phyloP scores from a whole-genome alignment of 2,797 vertebrate genomes.

The Leptoclinus maculatus region DNA sequence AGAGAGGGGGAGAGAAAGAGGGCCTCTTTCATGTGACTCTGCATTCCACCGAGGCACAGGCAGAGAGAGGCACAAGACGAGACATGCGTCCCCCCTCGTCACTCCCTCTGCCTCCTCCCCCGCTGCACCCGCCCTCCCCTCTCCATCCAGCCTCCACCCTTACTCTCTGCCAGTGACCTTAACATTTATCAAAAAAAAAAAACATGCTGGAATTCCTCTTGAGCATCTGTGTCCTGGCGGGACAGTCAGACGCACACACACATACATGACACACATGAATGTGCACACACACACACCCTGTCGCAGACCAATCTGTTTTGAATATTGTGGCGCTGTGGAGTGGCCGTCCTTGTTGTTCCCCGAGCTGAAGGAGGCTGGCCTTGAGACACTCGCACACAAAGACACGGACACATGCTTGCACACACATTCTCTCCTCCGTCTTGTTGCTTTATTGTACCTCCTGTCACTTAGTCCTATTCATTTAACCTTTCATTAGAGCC shows the following conservation, averaged over 20 bases:
- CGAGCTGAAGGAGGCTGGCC: constrained; percentile 86
- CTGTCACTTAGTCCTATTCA: constrained; percentile 98
- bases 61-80: constrained; percentile 90
- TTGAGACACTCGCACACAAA: constrained; percentile 68
- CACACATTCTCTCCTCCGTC: constrained; percentile 72
- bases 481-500: constrained; percentile 99
- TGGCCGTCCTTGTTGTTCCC: constrained; percentile 90
- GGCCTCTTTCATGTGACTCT: constrained; percentile 86
- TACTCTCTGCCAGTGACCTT: constrained; percentile 88
- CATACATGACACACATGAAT: constrained; percentile 81
- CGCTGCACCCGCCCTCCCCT: constrained; percentile 41
- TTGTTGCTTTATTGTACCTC: constrained; percentile 93
- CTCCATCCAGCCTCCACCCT: constrained; percentile 56
- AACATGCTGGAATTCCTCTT: constrained; percentile 91
- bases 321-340: constrained; percentile 90
- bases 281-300: constrained; percentile 83
- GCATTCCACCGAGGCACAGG: constrained; percentile 85
- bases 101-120: constrained; percentile 60
- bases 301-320: constrained; percentile 91
- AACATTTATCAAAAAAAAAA: constrained; percentile 91
- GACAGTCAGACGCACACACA: constrained; percentile 86
- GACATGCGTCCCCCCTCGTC: constrained; percentile 78
- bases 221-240: constrained; percentile 87
- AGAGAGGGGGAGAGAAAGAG: constrained; percentile 68
- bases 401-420: constrained; percentile 59